Evolutionary conservation across 2,113 vertebrate genomes (phyloP), one percentile per base, ranked within the genome.

Genomic region (Geococcyx californianus): DNA sequence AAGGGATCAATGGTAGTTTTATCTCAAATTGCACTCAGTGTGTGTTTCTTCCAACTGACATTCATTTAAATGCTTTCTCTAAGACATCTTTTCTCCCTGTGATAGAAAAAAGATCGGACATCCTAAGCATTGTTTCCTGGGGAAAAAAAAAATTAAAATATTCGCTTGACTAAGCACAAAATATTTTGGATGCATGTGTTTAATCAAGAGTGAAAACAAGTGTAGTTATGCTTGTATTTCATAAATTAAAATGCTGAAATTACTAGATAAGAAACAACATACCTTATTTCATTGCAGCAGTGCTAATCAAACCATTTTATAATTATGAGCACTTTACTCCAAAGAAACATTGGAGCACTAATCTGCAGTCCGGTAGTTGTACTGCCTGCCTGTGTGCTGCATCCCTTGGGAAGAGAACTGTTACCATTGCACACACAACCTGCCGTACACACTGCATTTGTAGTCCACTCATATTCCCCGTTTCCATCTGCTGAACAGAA

Each of bases 151-250:
- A 56, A 68, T 45, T 80, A 42, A 90, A 95, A 87, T 92, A 73
- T 64, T 92, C 91, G 89, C 91, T 97, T 85, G 59, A 72, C 87
- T 92, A 93, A 94, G 93, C 94, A 84, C 73, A 78, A 94, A 95
- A 85, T 93, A 93, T 85, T 94, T 94, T 1, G 0, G 82, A 72
- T 77, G 88, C 17, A 1, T 83, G 89, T 85, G 93, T 90, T 96
- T 96, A 97, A 96, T 96, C 89, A 90, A 29, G 84, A 94, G 89
- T 82, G 87, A 95, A 92, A 89, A 47, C 72, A 96, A 98, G 96
- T 94, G 92, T 97, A 98, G 98, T 98, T 98, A 95, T 87, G 97
- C 94, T 98, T 96, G 91, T 95, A 90, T 93, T 94, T 94, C 89
- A 63, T 74, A 91, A 95, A 86, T 97, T 82, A 93, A 93, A 94